Base-by-base conservation (phyloP, 2,113 vertebrate species). In the Centropristis striata region DNA sequence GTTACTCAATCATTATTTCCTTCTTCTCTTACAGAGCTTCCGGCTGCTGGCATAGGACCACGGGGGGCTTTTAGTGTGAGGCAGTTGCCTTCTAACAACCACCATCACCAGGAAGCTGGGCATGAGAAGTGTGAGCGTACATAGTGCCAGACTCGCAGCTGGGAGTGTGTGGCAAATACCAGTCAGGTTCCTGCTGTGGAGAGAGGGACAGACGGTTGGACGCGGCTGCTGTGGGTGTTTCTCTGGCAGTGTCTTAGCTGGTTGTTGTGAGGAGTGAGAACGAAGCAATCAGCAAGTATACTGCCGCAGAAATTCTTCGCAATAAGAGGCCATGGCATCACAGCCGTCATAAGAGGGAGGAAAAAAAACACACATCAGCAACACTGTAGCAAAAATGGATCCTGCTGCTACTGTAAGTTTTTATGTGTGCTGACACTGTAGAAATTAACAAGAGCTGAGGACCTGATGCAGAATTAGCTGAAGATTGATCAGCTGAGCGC, bases 241-340 rank as follows among this genome's bases (percentile, higher is more conserved):
- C 98, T 99, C 94, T 99, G 98, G 98, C 98, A 99, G 98, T 99
- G 98, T 99, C 98, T 99, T 99, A 99, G 98, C 98, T 99, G 98
- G 98, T 99, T 99, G 98, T 99, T 99, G 97, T 99, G 96, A 96
- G 92, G 94, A 95, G 91, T 95, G 92, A 95, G 89, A 90, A 97
- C 96, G 96, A 98, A 99, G 98, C 98, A 99, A 99, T 99, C 98
- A 99, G 98, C 98, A 98, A 99, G 97, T 97, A 97, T 98, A 99
- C 98, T 99, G 98, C 98, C 97, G 96, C 96, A 99, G 98, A 98
- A 99, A 97, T 97, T 97, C 98, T 95, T 88, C 95, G 96, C 97
- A 86, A 92, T 97, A 91, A 92, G 81, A 94, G 50, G 80, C 90
- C 88, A 71, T 1, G 71, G 71, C 79, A 86, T 63, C 63, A 20